Conservation (phyloP, 1,140 invertebrate genomes). For the Macrocentrus cingulum region DNA sequence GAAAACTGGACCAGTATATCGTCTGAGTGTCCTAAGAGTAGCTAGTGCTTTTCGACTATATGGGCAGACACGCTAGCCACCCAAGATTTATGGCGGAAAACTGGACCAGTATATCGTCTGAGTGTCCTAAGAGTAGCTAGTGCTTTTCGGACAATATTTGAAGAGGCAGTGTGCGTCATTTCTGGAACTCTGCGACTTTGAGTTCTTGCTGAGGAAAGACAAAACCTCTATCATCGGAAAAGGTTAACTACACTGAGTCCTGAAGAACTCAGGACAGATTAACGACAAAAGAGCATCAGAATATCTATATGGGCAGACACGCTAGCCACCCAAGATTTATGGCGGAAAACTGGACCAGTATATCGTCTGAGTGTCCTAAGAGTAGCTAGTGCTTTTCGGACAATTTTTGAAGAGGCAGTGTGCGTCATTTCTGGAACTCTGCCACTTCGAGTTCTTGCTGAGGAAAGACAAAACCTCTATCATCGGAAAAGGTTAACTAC, state of each 20-base stretch:
- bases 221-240: background rate
- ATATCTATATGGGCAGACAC: constrained; percentile 15
- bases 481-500: constrained; percentile 1
- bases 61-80: constrained; percentile 13
- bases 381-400: constrained; percentile 23
- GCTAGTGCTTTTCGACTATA: no score
- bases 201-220: constrained; percentile 28
- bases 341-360: constrained; percentile 2
- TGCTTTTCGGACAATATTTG: constrained; percentile 30
- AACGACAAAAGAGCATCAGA: constrained; percentile 17
- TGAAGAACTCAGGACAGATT: constrained; percentile 16
- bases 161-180: constrained; percentile 26
- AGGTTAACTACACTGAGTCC: constrained; percentile 6
- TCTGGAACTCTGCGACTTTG: constrained; percentile 29
- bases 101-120: constrained; percentile 11
- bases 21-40: background rate
- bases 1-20: constrained; percentile 2
- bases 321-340: background rate
- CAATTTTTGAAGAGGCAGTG: constrained; percentile 25
- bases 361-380: background rate
- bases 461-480: constrained; percentile 19
- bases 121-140: constrained; percentile 4
- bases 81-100: constrained; percentile 13
- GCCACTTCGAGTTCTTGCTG: constrained; percentile 29
- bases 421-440: constrained; percentile 28